Conservation (phyloP, 2,113 vertebrate species). For the Podarcis raffonei region DNA sequence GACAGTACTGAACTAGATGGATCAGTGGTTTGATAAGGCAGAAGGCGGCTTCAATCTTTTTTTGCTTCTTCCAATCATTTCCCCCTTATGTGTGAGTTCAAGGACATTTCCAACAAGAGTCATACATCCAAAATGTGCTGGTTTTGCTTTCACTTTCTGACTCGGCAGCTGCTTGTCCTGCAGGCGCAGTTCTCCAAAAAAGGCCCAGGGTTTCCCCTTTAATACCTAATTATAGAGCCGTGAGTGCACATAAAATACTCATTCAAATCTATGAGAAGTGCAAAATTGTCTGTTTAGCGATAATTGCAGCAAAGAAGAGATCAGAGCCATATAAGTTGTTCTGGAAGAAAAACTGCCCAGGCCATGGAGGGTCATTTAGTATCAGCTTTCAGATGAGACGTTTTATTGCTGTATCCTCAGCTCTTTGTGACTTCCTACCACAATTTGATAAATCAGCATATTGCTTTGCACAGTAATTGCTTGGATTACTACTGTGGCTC, state of each 20-base stretch:
- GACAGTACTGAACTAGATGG: too few relatives aligned
- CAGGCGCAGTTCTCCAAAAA: rapidly evolving
- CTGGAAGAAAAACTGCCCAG: conserved; percentile 18
- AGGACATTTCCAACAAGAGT: neutral
- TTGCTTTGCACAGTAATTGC: conserved; percentile 41
- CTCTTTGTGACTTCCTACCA: conserved; percentile 51
- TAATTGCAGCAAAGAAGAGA: conserved; percentile 14
- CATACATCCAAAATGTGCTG: neutral
- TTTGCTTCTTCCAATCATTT: neutral
- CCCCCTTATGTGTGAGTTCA: neutral
- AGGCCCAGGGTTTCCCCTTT: neutral
- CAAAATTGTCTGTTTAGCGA: neutral
- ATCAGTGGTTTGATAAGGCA: neutral
- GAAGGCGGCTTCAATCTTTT: neutral
- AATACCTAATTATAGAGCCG: neutral
- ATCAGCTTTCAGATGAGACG: conserved; percentile 39
- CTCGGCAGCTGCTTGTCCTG: neutral
- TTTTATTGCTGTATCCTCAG: conserved; percentile 38
- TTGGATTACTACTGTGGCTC: conserved; percentile 36
- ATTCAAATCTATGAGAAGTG: neutral
- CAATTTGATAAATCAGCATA: conserved; percentile 60
- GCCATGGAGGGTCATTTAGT: conserved; percentile 36
- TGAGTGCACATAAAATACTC: neutral
- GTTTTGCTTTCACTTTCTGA: neutral
- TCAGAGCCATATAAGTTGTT: conserved; percentile 19